phyloP scores from a whole-genome alignment of 35 echinoderm and acorn worm genomes.

The Apostichopus parvimensis region DNA sequence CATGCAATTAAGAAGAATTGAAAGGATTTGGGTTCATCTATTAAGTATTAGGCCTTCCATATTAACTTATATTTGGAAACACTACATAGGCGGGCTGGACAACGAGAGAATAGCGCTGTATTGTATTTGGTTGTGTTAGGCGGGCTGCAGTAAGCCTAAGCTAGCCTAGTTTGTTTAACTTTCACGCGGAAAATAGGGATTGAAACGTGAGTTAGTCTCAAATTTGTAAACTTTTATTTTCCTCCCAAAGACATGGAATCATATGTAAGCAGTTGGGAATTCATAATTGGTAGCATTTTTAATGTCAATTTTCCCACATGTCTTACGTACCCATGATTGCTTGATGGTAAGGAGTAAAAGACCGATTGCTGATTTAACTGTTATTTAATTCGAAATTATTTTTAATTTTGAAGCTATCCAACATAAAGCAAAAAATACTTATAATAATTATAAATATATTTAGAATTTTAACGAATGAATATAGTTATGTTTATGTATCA shows the following conservation, averaged over 20 bases:
- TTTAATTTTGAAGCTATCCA: too few species aligned
- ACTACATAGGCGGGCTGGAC: not conserved
- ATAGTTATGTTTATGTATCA: too few species aligned
- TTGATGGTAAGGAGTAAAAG: not conserved
- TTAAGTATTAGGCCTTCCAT: too few species aligned
- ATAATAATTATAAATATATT: too few species aligned
- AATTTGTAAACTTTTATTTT: not conserved
- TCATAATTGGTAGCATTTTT: not conserved
- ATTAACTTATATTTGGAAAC: not conserved
- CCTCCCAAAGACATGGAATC: not conserved
- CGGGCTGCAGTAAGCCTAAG: not conserved
- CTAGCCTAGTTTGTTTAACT: too few species aligned
- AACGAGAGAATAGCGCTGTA: not conserved
- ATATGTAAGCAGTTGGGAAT: not conserved
- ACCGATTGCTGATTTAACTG: not conserved
- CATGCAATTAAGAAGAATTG: too few species aligned
- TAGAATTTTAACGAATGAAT: too few species aligned
- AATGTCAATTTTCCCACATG: not conserved
- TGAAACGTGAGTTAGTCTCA: not conserved
- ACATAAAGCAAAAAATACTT: too few species aligned
- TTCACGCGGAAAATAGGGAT: not conserved
- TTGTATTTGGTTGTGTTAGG: not conserved
- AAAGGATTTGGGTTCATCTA: too few species aligned
- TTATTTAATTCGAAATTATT: too few species aligned
- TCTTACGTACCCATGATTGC: not conserved